phyloP scores from a whole-genome alignment of 2,797 vertebrate species.

The Gymnopithys bicolor region DNA sequence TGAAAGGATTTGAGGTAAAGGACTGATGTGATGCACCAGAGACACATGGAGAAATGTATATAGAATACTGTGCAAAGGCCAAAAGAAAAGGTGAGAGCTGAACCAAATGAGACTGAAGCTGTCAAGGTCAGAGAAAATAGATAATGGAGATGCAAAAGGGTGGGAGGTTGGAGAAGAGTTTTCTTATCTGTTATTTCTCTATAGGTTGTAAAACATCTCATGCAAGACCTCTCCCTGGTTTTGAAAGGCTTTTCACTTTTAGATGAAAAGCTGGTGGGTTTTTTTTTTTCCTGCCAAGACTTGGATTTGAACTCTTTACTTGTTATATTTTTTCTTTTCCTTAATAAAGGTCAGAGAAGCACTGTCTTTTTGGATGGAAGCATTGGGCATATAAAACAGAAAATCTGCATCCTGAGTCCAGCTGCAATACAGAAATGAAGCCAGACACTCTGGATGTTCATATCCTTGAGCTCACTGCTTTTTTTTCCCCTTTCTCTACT shows the following conservation, averaged over 20 bases:
- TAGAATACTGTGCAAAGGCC: not conserved
- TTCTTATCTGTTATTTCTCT: not conserved
- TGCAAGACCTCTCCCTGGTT: not conserved
- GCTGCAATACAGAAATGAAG: not conserved
- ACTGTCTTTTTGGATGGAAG: not conserved
- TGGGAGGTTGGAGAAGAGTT: not conserved
- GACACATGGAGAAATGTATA: not conserved
- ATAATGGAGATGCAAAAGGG: not conserved
- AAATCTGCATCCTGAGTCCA: not conserved
- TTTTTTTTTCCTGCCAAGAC: not conserved
- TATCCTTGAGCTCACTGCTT: rapidly evolving
- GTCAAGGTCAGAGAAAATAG: not conserved
- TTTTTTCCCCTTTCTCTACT: not conserved
- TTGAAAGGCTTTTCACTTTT: not conserved
- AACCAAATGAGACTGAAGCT: not conserved
- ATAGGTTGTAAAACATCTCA: not conserved
- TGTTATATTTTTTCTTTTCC: not conserved
- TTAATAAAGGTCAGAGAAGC: not conserved
- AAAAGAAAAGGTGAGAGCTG: not conserved
- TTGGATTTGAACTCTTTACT: not conserved
- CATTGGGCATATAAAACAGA: not conserved
- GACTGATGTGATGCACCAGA: not conserved
- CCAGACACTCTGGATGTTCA: not conserved
- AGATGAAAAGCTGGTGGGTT: not conserved
- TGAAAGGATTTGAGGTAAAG: not conserved